A percentile compares a stretch with the other conserved stretches of the same genome.
Evolutionary conservation across 2,113 vertebrate genomes (phyloP).

Genomic region (Callospermophilus lateralis): DNA sequence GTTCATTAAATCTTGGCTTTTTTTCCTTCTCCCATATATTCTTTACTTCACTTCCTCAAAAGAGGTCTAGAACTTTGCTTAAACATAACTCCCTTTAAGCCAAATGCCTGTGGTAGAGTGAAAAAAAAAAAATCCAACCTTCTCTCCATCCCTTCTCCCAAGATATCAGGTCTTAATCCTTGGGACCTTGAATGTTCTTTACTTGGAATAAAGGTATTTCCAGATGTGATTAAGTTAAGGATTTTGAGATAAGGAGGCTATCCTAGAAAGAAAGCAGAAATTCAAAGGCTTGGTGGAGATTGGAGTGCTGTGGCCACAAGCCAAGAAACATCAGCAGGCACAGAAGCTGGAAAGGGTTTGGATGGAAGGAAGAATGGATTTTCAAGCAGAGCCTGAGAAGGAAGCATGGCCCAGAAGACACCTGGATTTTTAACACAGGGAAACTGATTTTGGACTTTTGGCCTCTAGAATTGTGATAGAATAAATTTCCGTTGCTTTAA

Average conservation of each 20-base stretch:
- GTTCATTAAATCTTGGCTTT: neutral
- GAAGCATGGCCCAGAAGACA: neutral
- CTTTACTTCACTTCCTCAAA: conserved; percentile 8
- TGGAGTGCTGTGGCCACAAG: neutral
- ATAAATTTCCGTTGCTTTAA: neutral
- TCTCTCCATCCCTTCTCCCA: neutral
- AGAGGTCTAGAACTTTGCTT: neutral
- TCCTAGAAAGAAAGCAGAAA: neutral
- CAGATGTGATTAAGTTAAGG: neutral
- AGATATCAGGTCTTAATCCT: neutral
- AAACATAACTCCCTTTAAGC: neutral
- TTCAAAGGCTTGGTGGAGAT: neutral
- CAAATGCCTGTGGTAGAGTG: neutral
- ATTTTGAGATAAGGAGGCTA: neutral
- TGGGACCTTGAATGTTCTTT: neutral
- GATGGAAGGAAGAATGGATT: neutral
- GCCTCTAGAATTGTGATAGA: neutral
- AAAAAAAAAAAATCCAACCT: conserved; percentile 25
- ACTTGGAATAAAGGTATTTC: conserved; percentile 10
- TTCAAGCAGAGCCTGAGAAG: neutral
- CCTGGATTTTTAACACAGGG: neutral
- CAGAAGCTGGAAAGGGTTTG: neutral
- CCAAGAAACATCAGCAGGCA: neutral
- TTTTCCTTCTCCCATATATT: neutral
- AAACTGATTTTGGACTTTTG: conserved; percentile 3